Evolutionary conservation across 2,797 vertebrate genomes (phyloP).

Genomic region (Remorina albescens): DNA sequence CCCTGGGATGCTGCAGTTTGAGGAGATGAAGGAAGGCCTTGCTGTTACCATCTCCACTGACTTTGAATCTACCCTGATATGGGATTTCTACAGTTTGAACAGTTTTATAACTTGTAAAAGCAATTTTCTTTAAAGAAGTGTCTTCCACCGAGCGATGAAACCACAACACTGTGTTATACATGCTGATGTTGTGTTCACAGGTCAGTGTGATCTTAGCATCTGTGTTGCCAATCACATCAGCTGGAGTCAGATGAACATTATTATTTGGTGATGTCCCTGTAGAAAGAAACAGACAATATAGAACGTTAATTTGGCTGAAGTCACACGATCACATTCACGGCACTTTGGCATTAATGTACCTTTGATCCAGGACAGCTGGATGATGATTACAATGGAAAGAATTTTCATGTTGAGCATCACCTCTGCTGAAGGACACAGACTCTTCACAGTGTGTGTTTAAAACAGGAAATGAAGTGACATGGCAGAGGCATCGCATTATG

Average conservation of each 20-base stretch:
- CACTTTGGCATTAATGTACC: neutral
- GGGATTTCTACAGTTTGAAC: neutral
- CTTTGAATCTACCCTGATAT: neutral
- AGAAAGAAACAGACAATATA: neutral
- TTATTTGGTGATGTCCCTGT: slow-evolving; percentile 9
- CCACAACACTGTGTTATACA: slow-evolving; percentile 18
- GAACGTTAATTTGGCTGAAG: neutral
- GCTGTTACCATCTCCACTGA: slow-evolving; percentile 21
- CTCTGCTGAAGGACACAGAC: neutral
- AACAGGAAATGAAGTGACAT: neutral
- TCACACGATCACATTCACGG: neutral
- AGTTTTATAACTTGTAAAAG: neutral
- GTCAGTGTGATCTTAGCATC: slow-evolving; percentile 5
- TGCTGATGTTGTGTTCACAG: slow-evolving; percentile 8
- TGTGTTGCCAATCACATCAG: neutral
- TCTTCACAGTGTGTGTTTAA: neutral
- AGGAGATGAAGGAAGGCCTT: slow-evolving; percentile 28
- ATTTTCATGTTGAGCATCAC: slow-evolving; percentile 15
- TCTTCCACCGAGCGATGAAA: neutral
- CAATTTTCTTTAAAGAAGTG: slow-evolving; percentile 7
- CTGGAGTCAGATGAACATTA: slow-evolving; percentile 11
- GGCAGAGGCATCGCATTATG: no score
- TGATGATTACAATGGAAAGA: neutral
- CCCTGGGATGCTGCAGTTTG: slow-evolving; percentile 13
- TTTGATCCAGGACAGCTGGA: slow-evolving; percentile 5